Percentiles rank a stretch among this genome's conserved stretches.
phyloP scores from a whole-genome alignment of 2,113 vertebrate genomes.

The pig (Sus scrofa) region DNA sequence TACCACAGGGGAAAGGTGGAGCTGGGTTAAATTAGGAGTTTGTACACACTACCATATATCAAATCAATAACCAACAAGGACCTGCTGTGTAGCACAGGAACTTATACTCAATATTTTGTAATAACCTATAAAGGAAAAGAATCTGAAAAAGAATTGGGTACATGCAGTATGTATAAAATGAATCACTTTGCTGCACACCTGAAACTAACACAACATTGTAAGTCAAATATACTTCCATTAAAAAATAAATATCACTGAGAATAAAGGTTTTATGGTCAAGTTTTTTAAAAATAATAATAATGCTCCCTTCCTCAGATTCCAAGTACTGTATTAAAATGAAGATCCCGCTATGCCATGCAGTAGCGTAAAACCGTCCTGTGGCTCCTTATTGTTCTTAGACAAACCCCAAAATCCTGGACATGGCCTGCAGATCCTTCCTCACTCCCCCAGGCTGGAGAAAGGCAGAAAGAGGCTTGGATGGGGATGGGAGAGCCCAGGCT shows the following conservation, averaged over 20 bases:
- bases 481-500: too few relatives aligned
- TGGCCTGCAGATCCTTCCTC: background rate
- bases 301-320: background rate
- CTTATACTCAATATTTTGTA: background rate
- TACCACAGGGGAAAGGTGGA: background rate
- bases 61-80: background rate
- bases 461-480: too few relatives aligned
- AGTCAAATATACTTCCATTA: background rate
- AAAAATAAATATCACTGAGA: background rate
- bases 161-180: background rate
- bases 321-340: background rate
- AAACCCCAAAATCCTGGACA: background rate
- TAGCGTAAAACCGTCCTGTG: background rate
- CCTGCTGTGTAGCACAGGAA: background rate
- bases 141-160: background rate
- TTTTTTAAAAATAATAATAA: background rate
- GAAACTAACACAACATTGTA: background rate
- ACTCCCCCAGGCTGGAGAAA: background rate
- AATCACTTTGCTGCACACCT: background rate
- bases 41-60: background rate
- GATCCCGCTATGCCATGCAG: too few relatives aligned
- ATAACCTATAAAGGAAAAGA: background rate
- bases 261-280: background rate
- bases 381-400: background rate
- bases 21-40: background rate